These are phyloP conservation scores for Paramisgurnus dabryanus DNA, from an alignment of 2,113 vertebrate genomes.

Conservation along the genomic window DNA sequence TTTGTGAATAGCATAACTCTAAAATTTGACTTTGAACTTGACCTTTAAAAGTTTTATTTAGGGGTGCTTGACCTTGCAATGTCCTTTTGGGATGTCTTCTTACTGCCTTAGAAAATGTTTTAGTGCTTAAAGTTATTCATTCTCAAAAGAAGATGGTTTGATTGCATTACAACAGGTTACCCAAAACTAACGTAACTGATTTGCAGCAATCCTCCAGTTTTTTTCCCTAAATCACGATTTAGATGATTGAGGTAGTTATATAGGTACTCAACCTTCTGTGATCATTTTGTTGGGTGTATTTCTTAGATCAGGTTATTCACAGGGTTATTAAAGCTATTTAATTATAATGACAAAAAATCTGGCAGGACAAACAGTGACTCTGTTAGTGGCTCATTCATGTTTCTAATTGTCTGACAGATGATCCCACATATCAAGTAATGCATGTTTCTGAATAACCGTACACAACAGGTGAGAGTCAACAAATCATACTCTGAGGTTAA, in stretches of 20 bases:
- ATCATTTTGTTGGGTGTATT: not conserved
- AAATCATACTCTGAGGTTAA: too few relatives aligned
- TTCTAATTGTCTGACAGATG: slow-evolving; percentile 32
- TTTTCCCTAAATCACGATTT: too few relatives aligned
- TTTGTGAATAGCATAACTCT: not conserved
- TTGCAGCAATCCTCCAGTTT: too few relatives aligned
- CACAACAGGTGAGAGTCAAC: too few relatives aligned
- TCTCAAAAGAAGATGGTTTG: too few relatives aligned
- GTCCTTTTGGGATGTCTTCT: not conserved
- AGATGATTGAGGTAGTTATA: not conserved
- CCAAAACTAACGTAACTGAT: not conserved
- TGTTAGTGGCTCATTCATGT: not conserved
- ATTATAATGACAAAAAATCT: slow-evolving; percentile 51
- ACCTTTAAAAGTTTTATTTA: not conserved
- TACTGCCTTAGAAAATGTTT: not conserved
- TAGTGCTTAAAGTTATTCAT: too few relatives aligned
- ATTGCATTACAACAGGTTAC: not conserved
- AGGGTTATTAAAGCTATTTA: slow-evolving; percentile 48
- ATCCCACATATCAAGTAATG: not conserved
- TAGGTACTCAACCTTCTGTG: too few relatives aligned
- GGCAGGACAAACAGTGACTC: slow-evolving; percentile 43
- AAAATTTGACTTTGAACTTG: slow-evolving; percentile 19
- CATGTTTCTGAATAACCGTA: too few relatives aligned
- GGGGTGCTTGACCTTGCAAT: not conserved
- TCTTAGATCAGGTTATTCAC: slow-evolving; percentile 6